These are phyloP conservation scores for Dynastes maya DNA, from an alignment of 2,888 invertebrate genomes.

Conservation along the genomic window DNA sequence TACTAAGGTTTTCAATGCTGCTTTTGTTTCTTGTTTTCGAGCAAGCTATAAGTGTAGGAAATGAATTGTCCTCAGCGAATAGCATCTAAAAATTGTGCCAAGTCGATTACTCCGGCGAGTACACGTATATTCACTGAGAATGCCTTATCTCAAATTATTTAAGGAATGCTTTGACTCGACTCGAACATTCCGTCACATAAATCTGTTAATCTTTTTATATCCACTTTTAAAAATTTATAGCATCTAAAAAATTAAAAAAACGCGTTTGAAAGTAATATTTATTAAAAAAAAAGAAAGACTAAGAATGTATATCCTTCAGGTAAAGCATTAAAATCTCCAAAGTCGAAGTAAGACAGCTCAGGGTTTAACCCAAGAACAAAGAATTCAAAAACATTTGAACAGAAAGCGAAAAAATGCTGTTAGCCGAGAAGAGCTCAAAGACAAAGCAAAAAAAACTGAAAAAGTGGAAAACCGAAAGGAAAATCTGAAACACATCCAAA, in stretches of 20 bases:
- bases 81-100: conserved; percentile 22
- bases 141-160: conserved; percentile 27
- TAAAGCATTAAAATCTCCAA: conserved; percentile 74
- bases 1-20: too few species aligned
- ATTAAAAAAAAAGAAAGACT: too few species aligned
- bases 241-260: too few species aligned
- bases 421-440: conserved; percentile 74
- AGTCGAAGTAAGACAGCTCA: conserved; percentile 74
- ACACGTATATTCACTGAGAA: background rate
- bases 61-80: conserved; percentile 18
- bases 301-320: conserved; percentile 61
- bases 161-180: conserved; percentile 4
- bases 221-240: too few species aligned
- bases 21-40: too few species aligned
- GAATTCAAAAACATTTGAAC: conserved; percentile 71
- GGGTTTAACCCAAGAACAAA: conserved; percentile 76
- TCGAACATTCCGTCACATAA: too few species aligned
- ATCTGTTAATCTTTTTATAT: too few species aligned
- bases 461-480: conserved; percentile 68
- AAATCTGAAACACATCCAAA: conserved; percentile 68
- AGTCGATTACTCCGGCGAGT: conserved; percentile 18
- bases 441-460: conserved; percentile 71
- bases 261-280: too few species aligned
- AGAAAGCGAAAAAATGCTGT: conserved; percentile 74
- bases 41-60: background rate